phyloP scores from a whole-genome alignment of 2,888 invertebrate species.

The Trichopria drosophilae region DNA sequence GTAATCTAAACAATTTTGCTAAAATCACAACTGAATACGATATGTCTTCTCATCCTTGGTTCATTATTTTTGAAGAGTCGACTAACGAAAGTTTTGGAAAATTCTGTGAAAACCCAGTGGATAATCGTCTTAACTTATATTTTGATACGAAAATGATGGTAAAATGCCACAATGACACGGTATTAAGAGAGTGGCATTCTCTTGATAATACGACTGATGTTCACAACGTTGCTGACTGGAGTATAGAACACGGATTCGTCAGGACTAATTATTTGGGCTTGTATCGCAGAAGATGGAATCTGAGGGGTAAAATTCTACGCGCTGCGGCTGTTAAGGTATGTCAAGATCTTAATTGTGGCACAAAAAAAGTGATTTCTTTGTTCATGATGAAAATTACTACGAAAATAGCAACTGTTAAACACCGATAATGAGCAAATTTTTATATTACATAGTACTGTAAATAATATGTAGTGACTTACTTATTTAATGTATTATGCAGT shows the following conservation, averaged over 20 bases:
- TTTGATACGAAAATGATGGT: conserved; percentile 42
- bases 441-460: too few relatives aligned
- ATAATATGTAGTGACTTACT: too few relatives aligned
- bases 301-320: conserved; percentile 31
- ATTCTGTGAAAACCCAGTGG: conserved; percentile 26
- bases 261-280: neutral
- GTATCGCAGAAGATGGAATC: conserved; percentile 27
- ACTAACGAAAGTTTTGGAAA: neutral
- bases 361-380: too few relatives aligned
- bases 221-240: conserved; percentile 16
- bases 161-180: conserved; percentile 28
- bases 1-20: conserved; percentile 30
- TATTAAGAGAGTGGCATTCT: conserved; percentile 40
- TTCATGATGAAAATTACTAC: too few relatives aligned
- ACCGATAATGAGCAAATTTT: too few relatives aligned
- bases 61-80: conserved; percentile 40
- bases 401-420: too few relatives aligned
- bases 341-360: too few relatives aligned
- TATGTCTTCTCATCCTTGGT: conserved; percentile 42
- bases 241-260: neutral
- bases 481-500: too few relatives aligned
- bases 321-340: conserved; percentile 29
- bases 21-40: conserved; percentile 27
- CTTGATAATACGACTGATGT: neutral
- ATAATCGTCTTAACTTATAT: conserved; percentile 33